Evolutionary conservation across 2,797 vertebrate genomes (phyloP).

Genomic region (Muraenolepis orangiensis): DNA sequence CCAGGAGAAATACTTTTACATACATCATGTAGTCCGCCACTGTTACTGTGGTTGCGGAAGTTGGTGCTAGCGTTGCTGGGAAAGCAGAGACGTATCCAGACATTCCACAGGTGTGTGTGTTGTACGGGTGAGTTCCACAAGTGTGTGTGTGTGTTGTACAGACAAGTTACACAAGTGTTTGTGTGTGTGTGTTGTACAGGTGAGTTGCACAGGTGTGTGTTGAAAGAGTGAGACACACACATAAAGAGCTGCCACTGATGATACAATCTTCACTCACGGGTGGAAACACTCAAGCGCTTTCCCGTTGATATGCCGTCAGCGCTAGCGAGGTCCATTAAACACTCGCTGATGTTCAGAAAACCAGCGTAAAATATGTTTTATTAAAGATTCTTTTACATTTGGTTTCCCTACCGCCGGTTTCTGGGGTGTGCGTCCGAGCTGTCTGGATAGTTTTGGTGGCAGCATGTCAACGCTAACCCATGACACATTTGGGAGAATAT

Average conservation of each 20-base stretch:
- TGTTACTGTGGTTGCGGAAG: too few relatives aligned
- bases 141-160: too few relatives aligned
- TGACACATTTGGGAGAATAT: not conserved
- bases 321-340: not conserved
- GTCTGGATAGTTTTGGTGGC: too few relatives aligned
- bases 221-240: constrained; percentile 59
- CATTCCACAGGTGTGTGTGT: too few relatives aligned
- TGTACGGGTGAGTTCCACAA: too few relatives aligned
- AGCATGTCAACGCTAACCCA: not conserved
- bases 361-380: not conserved
- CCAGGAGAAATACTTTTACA: too few relatives aligned
- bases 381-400: not conserved
- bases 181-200: not conserved
- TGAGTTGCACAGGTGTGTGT: not conserved
- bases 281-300: constrained; percentile 40
- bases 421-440: not conserved
- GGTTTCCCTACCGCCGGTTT: not conserved
- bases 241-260: constrained; percentile 64
- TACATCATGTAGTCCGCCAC: too few relatives aligned
- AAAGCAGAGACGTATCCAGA: too few relatives aligned
- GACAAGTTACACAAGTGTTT: too few relatives aligned
- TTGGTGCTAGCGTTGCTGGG: too few relatives aligned
- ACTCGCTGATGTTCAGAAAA: not conserved
- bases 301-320: not conserved
- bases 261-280: constrained; percentile 33